Evolutionary conservation across 2,888 invertebrate genomes (phyloP).

Genomic region (Corythucha ciliata): DNA sequence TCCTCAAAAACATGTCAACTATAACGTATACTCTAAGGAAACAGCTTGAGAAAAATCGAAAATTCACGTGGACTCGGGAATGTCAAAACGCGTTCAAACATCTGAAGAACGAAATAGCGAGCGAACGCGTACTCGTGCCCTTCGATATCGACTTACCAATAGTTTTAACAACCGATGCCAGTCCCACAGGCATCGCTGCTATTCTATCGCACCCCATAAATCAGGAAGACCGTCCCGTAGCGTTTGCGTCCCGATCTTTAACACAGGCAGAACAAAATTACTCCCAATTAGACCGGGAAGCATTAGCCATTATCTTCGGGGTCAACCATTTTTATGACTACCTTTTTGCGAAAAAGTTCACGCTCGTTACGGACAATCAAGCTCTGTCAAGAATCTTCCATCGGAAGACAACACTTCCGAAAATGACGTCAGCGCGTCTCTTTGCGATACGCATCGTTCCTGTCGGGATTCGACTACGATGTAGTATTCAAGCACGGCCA

Average conservation of each 20-base stretch:
- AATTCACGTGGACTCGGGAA: slow-evolving; percentile 26
- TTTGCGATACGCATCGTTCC: slow-evolving; percentile 3
- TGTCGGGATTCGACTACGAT: slow-evolving; percentile 5
- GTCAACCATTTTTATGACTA: slow-evolving; percentile 4
- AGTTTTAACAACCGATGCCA: slow-evolving; percentile 26
- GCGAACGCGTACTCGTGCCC: slow-evolving; percentile 29
- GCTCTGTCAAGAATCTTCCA: slow-evolving; percentile 7
- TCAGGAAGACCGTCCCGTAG: slow-evolving; percentile 26
- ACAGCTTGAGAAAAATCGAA: slow-evolving; percentile 25
- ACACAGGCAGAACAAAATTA: slow-evolving; percentile 18
- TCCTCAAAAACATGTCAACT: slow-evolving; percentile 20
- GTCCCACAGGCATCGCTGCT: slow-evolving; percentile 6
- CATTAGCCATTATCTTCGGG: slow-evolving; percentile 9
- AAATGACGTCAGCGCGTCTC: slow-evolving; percentile 5
- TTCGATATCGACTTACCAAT: slow-evolving; percentile 31
- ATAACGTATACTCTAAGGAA: slow-evolving; percentile 28
- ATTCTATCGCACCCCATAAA: slow-evolving; percentile 16
- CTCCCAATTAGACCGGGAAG: slow-evolving; percentile 28
- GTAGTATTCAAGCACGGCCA: slow-evolving; percentile 5
- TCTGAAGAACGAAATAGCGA: slow-evolving; percentile 32
- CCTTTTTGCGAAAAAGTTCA: slow-evolving; percentile 41
- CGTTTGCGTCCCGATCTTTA: slow-evolving; percentile 31
- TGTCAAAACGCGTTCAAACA: slow-evolving; percentile 31
- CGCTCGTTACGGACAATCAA: slow-evolving; percentile 13
- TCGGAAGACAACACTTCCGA: neutral